Conservation (phyloP, 2,888 invertebrate genomes). For the Coenonympha arcania region DNA sequence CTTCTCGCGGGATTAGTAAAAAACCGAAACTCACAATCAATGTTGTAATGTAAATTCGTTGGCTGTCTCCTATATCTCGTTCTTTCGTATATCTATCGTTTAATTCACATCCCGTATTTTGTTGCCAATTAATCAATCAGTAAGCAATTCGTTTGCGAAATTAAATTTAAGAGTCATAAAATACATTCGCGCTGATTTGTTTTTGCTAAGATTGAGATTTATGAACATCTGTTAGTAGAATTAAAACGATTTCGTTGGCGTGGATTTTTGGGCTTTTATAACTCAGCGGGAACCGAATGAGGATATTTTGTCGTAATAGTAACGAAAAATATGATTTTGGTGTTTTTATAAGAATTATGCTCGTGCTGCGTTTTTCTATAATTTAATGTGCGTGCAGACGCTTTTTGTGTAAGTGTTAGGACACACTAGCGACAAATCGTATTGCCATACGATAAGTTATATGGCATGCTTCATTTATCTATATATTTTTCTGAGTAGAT, state of each 20-base stretch:
- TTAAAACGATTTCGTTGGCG: too few relatives aligned
- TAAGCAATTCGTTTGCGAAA: constrained; percentile 1
- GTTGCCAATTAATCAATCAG: background rate
- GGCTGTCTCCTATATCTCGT: background rate
- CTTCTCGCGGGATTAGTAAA: too few relatives aligned
- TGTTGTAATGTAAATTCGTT: background rate
- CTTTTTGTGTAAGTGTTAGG: constrained; percentile 27
- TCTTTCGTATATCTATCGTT: background rate
- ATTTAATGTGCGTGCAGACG: constrained; percentile 44
- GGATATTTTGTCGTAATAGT: too few relatives aligned
- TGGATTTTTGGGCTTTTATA: too few relatives aligned
- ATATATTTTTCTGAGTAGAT: too few relatives aligned
- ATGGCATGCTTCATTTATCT: too few relatives aligned
- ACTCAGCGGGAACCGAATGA: too few relatives aligned
- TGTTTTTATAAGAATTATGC: constrained; percentile 34
- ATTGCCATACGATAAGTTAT: too few relatives aligned
- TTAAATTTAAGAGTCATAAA: background rate
- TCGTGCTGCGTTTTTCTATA: constrained; percentile 48
- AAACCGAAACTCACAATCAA: too few relatives aligned
- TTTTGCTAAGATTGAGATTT: background rate
- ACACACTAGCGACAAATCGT: background rate
- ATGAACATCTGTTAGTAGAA: too few relatives aligned
- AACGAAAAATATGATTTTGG: too few relatives aligned
- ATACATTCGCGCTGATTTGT: background rate
- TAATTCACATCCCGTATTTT: background rate